These are phyloP conservation scores for Drosophila nr. fundita DNA, from an alignment of 2,888 invertebrate genomes.

Conservation along the genomic window DNA sequence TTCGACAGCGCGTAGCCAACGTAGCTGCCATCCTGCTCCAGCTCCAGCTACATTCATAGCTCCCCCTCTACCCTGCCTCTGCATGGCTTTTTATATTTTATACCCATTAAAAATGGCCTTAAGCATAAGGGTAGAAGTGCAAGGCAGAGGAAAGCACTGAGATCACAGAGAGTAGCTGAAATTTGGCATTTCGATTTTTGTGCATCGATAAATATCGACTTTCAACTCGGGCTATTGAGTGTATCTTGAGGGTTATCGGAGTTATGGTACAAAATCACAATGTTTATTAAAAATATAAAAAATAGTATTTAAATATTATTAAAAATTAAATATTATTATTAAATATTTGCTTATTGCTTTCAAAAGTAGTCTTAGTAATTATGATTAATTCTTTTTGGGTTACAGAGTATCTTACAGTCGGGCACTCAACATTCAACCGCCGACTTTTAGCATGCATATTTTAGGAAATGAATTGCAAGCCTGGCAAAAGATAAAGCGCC, in stretches of 20 bases:
- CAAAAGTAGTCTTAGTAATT: not conserved
- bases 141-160: not conserved
- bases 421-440: too few relatives aligned
- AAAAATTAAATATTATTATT: too few relatives aligned
- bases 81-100: constrained; percentile 7
- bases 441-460: constrained; percentile 67
- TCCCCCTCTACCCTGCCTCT: not conserved
- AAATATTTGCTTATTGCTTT: not conserved
- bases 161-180: not conserved
- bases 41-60: not conserved
- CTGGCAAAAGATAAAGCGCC: constrained; percentile 67
- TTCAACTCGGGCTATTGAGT: not conserved
- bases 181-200: not conserved
- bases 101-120: not conserved
- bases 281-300: not conserved
- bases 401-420: not conserved
- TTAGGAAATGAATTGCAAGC: constrained; percentile 76
- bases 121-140: not conserved
- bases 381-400: not conserved
- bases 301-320: too few relatives aligned
- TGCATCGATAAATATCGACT: not conserved
- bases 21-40: constrained; percentile 42
- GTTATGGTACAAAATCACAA: not conserved
- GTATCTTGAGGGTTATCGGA: not conserved
- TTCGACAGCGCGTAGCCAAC: constrained; percentile 75